Base-by-base conservation (phyloP, 2,888 invertebrate species). In the Eristalis pertinax region DNA sequence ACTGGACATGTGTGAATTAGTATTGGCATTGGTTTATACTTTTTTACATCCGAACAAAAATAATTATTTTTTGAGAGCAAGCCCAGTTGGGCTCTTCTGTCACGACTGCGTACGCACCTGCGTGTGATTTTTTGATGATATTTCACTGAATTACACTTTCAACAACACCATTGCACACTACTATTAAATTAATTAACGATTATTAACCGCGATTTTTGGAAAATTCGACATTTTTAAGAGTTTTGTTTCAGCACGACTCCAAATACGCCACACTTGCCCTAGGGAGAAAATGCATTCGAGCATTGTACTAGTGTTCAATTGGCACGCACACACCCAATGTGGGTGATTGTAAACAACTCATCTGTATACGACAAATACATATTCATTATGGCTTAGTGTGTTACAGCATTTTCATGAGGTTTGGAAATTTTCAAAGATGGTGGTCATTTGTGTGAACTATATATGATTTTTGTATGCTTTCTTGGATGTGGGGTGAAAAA, bases 91-190 rank as follows among this genome's bases (percentile, higher is more conserved):
- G 96, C 95, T 95, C 95, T 95, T 95, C 95, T 96, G 95, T 96
- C 91, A 97, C 97, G 97, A 95, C 97, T 97, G 97, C 97, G 97
- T 97, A 97, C 97, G 97, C 97, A 97, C 97, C 97, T 97, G 97
- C 96, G 97, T 97, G 96, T 94, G 94, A 91, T 94, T 94, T n/a
- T 94, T 89, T 94, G 89, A 90, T 90, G 89, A 90, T 89, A 90
- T 89, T 90, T 90, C 84, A 89, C 79, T 89, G 86, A 89, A 89
- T 90, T 89, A 89, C 88, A 88, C 89, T 89, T 79, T 84, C 89
- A 89, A 90, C 85, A 81, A 89, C 86, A 89, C 88, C 89, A 89
- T 89, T 86, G 87, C 84, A 82, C 88, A 67, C 67, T 70, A 78
- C 62, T 77, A 83, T 75, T 88, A 76, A 75, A 72, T 62, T 78